Percentiles rank a stretch among this genome's conserved stretches.
phyloP scores from a whole-genome alignment of 2,888 invertebrate genomes.

The Polylopha cassiicola region DNA sequence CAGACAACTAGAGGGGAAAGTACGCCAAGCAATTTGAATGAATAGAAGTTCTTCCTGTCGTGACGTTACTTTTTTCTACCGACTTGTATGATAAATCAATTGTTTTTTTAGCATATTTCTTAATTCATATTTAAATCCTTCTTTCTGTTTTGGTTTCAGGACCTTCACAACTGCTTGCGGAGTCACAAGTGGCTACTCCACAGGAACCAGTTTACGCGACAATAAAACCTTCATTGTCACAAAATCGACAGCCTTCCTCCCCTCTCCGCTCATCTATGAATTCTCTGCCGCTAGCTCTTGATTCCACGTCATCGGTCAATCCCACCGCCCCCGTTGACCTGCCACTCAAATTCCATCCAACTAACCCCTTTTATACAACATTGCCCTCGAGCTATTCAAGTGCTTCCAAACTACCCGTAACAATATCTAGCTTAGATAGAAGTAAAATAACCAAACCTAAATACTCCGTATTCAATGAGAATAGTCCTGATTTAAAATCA shows the following conservation, averaged over 20 bases:
- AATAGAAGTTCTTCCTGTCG: no score
- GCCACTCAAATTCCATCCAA: conserved; percentile 61
- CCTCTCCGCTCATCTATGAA: conserved; percentile 49
- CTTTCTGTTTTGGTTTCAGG: conserved; percentile 66
- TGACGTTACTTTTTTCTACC: no score
- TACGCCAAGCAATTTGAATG: no score
- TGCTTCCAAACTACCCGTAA: conserved; percentile 66
- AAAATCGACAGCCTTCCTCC: conserved; percentile 42
- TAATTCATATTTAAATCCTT: no score
- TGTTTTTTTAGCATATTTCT: no score
- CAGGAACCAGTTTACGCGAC: conserved; percentile 70
- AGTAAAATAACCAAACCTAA: conserved; percentile 45
- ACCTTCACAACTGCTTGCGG: conserved; percentile 63
- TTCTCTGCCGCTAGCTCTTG: conserved; percentile 51
- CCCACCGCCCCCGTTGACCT: conserved; percentile 50
- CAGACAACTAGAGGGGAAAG: no score
- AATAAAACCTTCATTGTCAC: conserved; percentile 53
- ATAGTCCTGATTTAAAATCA: conserved; percentile 46
- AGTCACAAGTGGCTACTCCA: conserved; percentile 53
- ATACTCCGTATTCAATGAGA: conserved; percentile 43
- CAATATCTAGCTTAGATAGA: conserved; percentile 58
- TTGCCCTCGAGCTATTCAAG: conserved; percentile 62
- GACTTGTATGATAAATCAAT: no score
- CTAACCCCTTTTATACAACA: conserved; percentile 71
- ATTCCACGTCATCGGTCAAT: conserved; percentile 55